Base-by-base conservation (phyloP, 2,888 invertebrate species). In the Apantesis nais region DNA sequence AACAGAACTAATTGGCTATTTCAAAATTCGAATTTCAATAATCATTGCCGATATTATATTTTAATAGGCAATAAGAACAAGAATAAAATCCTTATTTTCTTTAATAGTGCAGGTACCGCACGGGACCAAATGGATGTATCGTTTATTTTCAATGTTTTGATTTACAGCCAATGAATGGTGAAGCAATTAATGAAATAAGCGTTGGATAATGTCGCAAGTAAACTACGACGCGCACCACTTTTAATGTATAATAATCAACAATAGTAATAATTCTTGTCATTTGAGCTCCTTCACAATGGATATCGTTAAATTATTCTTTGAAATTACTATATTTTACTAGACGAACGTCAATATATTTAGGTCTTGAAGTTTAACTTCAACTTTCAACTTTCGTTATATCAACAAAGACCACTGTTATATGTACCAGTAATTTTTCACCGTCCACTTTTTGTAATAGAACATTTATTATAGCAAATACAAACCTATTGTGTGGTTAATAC, bases 161-260 rank as follows among this genome's bases (percentile, higher is more conserved):
- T 92, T 92, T 93, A 93, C 90, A 87, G 85, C 89, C 88, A 89
- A 90, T 90, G 90, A 88, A 90, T 89, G 89, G 88, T 89, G 89
- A 88, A 88, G 87, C 88, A 86, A 87, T 89, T 92, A 92, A 92
- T 92, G 91, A 90, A 67, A 68, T 68, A 71, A 91, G 87, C 88
- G 90, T 88, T 88, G 90, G 88, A 86, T 89, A 87, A 88, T 91
- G 91, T 92, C 90, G 86, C 89, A 73, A 77, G 71, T 85, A 83
- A 83, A 81, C 84, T 84, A 82, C 77, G 78, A 78, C 76, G 71
- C 72, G 78, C 77, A 75, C 78, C 73, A 83, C 84, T 75, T 75
- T 75, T 72, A 71, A 73, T 66, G 62, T 73, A 73, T 76, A 80
- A 87, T 88, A 81, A 77, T 78, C 66, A 73, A 74, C 74, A 69